A percentile compares a stretch with the other conserved stretches of the same genome.
These are phyloP conservation scores for Halcyon smyrnensis DNA, from an alignment of 2,797 vertebrate species.

Conservation along the genomic window DNA sequence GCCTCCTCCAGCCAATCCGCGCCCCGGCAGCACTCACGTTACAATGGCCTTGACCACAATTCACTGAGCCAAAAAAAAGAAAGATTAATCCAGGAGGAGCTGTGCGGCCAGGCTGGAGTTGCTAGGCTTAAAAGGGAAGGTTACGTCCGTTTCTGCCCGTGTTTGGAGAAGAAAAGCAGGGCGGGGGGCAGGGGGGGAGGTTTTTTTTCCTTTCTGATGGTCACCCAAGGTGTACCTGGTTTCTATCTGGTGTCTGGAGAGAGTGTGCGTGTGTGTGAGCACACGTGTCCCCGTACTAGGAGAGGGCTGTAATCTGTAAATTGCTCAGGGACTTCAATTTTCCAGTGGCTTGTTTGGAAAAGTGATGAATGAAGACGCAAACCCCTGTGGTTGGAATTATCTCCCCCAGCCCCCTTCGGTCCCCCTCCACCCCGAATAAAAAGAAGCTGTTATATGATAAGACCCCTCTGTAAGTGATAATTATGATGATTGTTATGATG, in stretches of 20 bases:
- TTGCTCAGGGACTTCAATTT: slow-evolving; percentile 73
- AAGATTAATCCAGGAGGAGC: slow-evolving; percentile 87
- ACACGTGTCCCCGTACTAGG: slow-evolving; percentile 1
- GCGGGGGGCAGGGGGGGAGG: too few relatives aligned
- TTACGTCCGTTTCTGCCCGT: slow-evolving; percentile 71
- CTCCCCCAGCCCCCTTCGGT: not conserved
- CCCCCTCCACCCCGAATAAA: not conserved
- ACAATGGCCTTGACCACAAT: slow-evolving; percentile 91
- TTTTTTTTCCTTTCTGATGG: not conserved
- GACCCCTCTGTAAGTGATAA: slow-evolving; percentile 77
- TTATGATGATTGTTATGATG: slow-evolving; percentile 78
- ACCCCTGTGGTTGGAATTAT: slow-evolving; percentile 70
- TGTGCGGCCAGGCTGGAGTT: slow-evolving; percentile 77
- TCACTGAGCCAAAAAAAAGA: slow-evolving; percentile 86
- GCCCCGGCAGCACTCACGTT: slow-evolving; percentile 84
- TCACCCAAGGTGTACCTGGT: not conserved
- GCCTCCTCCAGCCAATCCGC: slow-evolving; percentile 85
- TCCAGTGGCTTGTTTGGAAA: slow-evolving; percentile 71
- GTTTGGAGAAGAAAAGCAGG: slow-evolving; percentile 29
- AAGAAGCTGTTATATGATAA: slow-evolving; percentile 80
- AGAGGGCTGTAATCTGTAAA: slow-evolving; percentile 69
- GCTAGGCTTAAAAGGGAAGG: slow-evolving; percentile 75
- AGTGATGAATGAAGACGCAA: slow-evolving; percentile 75
- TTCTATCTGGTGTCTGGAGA: not conserved
- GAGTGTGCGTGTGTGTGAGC: not conserved